Evolutionary conservation across 2,113 vertebrate species (phyloP), one percentile per base, ranked within the genome.

Genomic region (Cacatua alba): DNA sequence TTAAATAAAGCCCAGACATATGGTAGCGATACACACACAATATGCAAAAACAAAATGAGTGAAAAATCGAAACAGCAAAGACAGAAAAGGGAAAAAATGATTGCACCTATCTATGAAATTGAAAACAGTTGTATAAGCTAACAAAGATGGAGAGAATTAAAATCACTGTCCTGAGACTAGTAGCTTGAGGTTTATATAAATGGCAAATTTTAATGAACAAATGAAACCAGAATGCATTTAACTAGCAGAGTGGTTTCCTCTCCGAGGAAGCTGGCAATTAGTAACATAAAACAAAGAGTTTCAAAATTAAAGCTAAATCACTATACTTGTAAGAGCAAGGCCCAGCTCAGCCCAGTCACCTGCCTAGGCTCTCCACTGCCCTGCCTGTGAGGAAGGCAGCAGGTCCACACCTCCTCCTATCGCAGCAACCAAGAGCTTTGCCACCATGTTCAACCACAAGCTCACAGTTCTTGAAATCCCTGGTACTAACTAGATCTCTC

Each of bases 1-100:
- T 94, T 82, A 92, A 91, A 82, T 90, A 87, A 95, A 91, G 46
- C 62, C 64, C 63, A 79, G 83, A 64, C 88, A 92, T 91, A 92
- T 91, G 88, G 88, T 33, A 95, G 70, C 0, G 0, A 84, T 87
- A 52, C n/a, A 69, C 8, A 29, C 0, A 0, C n/a, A 86, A 53
- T 0, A 0, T 63, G 49, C 49, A 52, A 72, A 79, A 90, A 2
- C 55, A 71, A 90, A 96, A 43, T 15, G 35, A 90, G 62, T 7
- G 64, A 74, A 86, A 82, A 92, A 48, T 25, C 17, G 2, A 57
- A 81, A 92, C 86, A 71, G 55, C 31, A 86, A 86, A 92, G 68
- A 53, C 19, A 72, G 46, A 78, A 79, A 59, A 77, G 19, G n/a
- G 21, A 68, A 80, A 44, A 92, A 82, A 69, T 41, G 0, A 52